Evolutionary conservation across 2,888 invertebrate genomes (phyloP).

Genomic region (Globia sparganii): DNA sequence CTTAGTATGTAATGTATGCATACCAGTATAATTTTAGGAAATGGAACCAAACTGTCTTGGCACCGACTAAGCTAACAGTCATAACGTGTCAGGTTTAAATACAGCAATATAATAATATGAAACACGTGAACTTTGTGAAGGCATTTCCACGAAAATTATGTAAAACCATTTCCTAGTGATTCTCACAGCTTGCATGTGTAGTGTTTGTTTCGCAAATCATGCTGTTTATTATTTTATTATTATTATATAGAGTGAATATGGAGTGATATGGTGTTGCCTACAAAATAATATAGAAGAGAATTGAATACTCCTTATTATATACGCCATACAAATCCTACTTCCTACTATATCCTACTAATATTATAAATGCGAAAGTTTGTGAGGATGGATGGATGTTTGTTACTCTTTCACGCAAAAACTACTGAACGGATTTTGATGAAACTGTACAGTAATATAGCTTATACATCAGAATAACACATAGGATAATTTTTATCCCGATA

Average conservation of each 20-base stretch:
- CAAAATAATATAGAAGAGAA: neutral
- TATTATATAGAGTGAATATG: constrained; percentile 16
- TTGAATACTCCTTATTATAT: too few relatives aligned
- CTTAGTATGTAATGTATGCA: neutral
- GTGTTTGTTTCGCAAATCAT: neutral
- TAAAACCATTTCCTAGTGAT: constrained; percentile 46
- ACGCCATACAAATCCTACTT: too few relatives aligned
- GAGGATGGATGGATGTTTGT: too few relatives aligned
- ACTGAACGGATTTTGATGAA: too few relatives aligned
- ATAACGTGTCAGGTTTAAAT: constrained; percentile 45
- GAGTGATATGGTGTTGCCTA: neutral
- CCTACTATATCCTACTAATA: too few relatives aligned
- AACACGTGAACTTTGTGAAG: constrained; percentile 30
- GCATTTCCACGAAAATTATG: constrained; percentile 44
- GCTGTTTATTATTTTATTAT: constrained; percentile 31
- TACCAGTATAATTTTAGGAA: constrained; percentile 44
- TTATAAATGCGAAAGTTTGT: too few relatives aligned
- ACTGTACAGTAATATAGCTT: too few relatives aligned
- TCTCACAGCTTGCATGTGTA: constrained; percentile 29
- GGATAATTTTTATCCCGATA: too few relatives aligned
- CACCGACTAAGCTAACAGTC: constrained; percentile 1
- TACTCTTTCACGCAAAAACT: too few relatives aligned
- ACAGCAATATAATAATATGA: constrained; percentile 23
- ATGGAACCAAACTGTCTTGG: constrained; percentile 38
- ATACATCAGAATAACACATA: too few relatives aligned